Evolutionary conservation across 37 sponge, comb jelly and placozoan species (phyloP), one percentile per base, ranked within the genome.

Genomic region (Amphimedon queenslandica): DNA sequence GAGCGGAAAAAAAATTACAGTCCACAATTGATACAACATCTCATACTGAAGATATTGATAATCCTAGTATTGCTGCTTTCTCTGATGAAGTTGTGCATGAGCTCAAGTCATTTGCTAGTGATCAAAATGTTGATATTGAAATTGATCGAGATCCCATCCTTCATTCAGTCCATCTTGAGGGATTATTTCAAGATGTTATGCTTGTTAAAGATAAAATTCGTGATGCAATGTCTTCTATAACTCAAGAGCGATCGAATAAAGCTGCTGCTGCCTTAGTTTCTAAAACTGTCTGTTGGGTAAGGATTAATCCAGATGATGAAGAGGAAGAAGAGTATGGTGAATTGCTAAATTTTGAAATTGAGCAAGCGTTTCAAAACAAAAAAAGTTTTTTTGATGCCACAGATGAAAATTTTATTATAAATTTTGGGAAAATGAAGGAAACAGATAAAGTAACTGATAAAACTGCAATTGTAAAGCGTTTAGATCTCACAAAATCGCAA

Each of bases 281-380:
- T 2, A 73, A 85, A 33, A 55, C 24, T 4, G 55, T 85, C 5
- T 21, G 73, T 30, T 85, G 85, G 85, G 40, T 66, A 30, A 51
- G 74, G 28, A n/a, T n/a, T n/a, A n/a, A n/a, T n/a, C 80, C 31
- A 41, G 63, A 67, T 31, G 37, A 41, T 64, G 67, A 60, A 1
- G 37, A 73, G n/a, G 67, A 41, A 39, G 63, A 40, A 2, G 64
- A 73, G 30, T 85, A 85, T 67, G 74, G 57, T 57, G 3, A 23
- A 23, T 24, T 21, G 0, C 29, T 40, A 4, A 85, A 85, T 53
- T 66, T 42, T 60, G 63, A 73, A 8, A 78, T 85, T 57, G 85
- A 85, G 55, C 5, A 36, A 28, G 84, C 77, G n/a, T 77, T 56
- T 37, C 56, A 71, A 5, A 60, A 76, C 2, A 58, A 77, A 27